These are phyloP conservation scores for Tetraodon nigroviridis DNA, from an alignment of 2,113 vertebrate genomes.

Conservation along the genomic window DNA sequence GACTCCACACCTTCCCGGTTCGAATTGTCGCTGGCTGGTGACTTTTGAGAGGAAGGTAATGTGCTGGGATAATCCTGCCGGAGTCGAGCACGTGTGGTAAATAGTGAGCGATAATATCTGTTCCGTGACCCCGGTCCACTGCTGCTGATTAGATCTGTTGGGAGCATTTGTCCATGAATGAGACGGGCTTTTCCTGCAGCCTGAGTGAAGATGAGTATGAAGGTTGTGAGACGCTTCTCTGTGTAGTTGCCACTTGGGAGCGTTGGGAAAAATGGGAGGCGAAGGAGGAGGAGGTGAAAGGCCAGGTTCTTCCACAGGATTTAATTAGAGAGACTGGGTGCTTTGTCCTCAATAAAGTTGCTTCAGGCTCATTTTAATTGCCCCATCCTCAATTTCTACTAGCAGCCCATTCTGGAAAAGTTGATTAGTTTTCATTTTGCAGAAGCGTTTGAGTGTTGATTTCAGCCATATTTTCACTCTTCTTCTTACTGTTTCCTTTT, in stretches of 20 bases:
- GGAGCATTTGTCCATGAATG: constrained; percentile 50
- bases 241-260: constrained; percentile 60
- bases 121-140: constrained; percentile 30
- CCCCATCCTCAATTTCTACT: constrained; percentile 56
- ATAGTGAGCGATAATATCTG: constrained; percentile 47
- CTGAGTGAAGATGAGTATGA: constrained; percentile 43
- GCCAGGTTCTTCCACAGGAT: constrained; percentile 75
- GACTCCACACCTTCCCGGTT: constrained; percentile 14
- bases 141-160: constrained; percentile 51
- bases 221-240: constrained; percentile 41
- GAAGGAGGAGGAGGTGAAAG: constrained; percentile 70
- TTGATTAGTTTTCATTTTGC: constrained; percentile 72
- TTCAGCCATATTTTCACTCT: constrained; percentile 48
- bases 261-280: constrained; percentile 47
- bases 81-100: constrained; percentile 32
- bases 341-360: constrained; percentile 75
- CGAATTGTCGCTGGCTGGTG: constrained; percentile 25
- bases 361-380: constrained; percentile 81
- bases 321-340: constrained; percentile 77
- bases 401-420: constrained; percentile 42
- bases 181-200: constrained; percentile 34
- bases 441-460: constrained; percentile 53
- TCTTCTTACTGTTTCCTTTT: constrained; percentile 26
- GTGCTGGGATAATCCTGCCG: constrained; percentile 22
- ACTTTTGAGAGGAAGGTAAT: constrained; percentile 19